phyloP scores from a whole-genome alignment of 2,113 vertebrate genomes.

The Ctenodactylus gundi region DNA sequence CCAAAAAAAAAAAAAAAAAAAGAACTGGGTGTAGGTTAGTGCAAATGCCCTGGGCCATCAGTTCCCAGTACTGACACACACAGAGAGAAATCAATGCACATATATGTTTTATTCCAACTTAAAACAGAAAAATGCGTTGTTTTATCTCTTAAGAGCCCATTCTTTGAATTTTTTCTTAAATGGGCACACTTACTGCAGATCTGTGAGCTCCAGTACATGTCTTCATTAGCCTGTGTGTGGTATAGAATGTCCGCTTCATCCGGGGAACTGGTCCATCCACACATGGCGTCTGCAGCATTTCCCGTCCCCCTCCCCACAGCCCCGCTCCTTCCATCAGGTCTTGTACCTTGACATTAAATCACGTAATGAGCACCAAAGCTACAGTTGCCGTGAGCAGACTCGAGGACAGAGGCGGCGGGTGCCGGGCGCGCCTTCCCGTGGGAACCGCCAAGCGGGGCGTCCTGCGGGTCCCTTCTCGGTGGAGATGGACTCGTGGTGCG shows the following conservation, averaged over 20 bases:
- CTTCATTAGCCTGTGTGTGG: too few relatives aligned
- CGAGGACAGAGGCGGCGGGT: not conserved
- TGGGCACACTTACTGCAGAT: not conserved
- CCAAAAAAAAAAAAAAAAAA: too few relatives aligned
- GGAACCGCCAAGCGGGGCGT: not conserved
- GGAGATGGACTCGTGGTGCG: not conserved
- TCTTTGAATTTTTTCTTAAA: not conserved
- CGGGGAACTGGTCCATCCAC: too few relatives aligned
- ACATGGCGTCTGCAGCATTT: too few relatives aligned
- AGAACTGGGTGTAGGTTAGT: too few relatives aligned
- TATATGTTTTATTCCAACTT: not conserved
- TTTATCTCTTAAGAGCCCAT: not conserved
- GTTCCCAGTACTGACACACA: too few relatives aligned
- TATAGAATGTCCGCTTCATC: too few relatives aligned
- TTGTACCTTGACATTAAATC: slow-evolving; percentile 46
- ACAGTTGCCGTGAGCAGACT: not conserved
- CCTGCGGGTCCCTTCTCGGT: not conserved
- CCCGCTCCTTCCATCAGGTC: not conserved
- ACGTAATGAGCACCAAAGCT: slow-evolving; percentile 8
- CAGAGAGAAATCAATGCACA: too few relatives aligned
- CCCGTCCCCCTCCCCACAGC: too few relatives aligned
- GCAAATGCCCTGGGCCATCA: too few relatives aligned
- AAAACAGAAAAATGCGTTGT: not conserved
- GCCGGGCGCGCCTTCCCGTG: too few relatives aligned
- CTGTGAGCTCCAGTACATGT: not conserved